Conservation (phyloP, 2,113 vertebrate genomes). For the Pseudolaguvia tuberculata region DNA sequence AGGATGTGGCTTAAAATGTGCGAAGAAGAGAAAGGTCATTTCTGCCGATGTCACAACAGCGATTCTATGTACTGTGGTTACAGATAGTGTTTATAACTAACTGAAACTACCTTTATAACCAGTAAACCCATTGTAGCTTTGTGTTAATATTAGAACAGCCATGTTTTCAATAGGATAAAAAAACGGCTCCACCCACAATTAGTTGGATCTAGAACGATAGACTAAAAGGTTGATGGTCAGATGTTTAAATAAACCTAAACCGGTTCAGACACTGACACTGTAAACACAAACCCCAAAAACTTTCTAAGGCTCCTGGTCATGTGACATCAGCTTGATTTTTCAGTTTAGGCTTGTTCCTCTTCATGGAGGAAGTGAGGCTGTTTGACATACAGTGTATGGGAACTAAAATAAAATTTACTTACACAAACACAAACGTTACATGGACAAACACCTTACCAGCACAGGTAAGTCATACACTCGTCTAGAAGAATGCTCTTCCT, state of each 20-base stretch:
- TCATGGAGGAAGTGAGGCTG: slow-evolving; percentile 25
- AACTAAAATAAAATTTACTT: background rate
- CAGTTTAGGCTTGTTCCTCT: background rate
- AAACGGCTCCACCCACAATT: no score
- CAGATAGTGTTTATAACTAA: no score
- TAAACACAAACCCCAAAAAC: background rate
- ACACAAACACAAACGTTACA: background rate
- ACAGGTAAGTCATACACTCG: no score
- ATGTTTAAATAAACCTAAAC: no score
- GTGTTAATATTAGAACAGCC: background rate
- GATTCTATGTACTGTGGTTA: no score
- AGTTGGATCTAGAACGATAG: background rate
- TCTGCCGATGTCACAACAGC: no score
- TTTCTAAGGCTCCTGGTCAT: background rate
- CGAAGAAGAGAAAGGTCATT: background rate
- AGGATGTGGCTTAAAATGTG: slow-evolving; percentile 13
- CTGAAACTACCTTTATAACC: no score
- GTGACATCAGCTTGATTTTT: background rate
- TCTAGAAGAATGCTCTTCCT: no score
- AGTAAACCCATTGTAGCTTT: background rate
- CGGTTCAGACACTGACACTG: background rate
- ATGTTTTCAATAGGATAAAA: background rate
- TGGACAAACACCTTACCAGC: no score
- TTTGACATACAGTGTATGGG: background rate
- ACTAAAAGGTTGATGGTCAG: background rate